A percentile compares a stretch with the other conserved stretches of the same genome.
phyloP scores from a whole-genome alignment of 1,140 invertebrate genomes.

The Hypsibius dujardini region DNA sequence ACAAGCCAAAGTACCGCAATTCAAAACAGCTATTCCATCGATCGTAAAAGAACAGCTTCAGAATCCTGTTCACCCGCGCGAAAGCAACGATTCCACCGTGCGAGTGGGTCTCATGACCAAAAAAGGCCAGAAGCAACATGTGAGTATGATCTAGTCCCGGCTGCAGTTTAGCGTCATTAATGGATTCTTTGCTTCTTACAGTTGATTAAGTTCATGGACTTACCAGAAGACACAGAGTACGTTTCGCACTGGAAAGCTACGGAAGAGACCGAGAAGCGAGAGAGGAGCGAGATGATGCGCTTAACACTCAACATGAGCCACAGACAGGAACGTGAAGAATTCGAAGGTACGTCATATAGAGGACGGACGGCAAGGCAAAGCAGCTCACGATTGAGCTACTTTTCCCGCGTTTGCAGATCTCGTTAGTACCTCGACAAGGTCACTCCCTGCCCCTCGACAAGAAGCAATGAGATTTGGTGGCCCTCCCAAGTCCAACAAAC shows the following conservation, averaged over 20 bases:
- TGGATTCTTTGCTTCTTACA: slow-evolving; percentile 23
- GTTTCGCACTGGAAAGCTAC: slow-evolving; percentile 15
- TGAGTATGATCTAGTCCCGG: neutral
- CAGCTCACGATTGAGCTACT: neutral
- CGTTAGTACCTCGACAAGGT: neutral
- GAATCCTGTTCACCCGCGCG: neutral
- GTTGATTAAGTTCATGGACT: slow-evolving; percentile 21
- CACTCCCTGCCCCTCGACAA: neutral
- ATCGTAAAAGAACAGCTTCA: slow-evolving; percentile 4
- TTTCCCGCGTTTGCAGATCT: neutral
- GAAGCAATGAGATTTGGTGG: too few relatives aligned
- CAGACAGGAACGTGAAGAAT: slow-evolving; percentile 24
- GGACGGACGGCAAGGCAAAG: too few relatives aligned
- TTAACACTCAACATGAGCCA: slow-evolving; percentile 12
- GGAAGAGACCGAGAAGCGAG: slow-evolving; percentile 27
- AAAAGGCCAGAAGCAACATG: slow-evolving; percentile 11
- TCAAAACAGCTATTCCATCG: neutral
- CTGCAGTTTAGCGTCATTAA: neutral
- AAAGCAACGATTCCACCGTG: neutral
- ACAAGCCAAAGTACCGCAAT: neutral
- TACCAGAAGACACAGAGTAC: slow-evolving; percentile 19
- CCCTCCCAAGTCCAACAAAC: too few relatives aligned
- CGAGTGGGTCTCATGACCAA: slow-evolving; percentile 14
- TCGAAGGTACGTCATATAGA: neutral
- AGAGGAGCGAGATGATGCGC: slow-evolving; percentile 12